Base-by-base conservation (phyloP, 1,140 invertebrate species). In the Maniola jurtina region DNA sequence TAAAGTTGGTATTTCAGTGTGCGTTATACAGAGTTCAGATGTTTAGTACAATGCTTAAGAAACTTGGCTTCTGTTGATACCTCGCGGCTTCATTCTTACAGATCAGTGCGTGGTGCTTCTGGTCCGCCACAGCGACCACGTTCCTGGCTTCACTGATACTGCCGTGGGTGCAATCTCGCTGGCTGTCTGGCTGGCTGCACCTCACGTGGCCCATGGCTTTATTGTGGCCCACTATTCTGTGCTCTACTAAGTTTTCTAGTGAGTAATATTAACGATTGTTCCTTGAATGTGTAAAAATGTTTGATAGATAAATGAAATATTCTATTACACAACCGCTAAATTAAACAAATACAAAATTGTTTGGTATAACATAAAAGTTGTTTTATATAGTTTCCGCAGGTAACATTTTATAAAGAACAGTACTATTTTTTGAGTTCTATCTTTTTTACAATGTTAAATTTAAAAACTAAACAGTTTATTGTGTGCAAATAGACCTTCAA, bases 211-310 rank as follows among this genome's bases (percentile, higher is more conserved):
- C 86, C 0, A 38, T 73, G 0, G 79, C 79, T 0, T 50, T 84
- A 57, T 56, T 85, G 40, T 86, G 83, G 83, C 84, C 84, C 0
- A 74, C 73, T 0, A 15, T 85, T 0, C 65, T 77, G 8, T 75
- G 75, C 56, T 62, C 81, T 48, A 82, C 83, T 10, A 76, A 72
- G n/a, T 76, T 74, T 45, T 68, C 74, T n/a, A 68, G 85, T 88
- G 47, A 72, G 66, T 45, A n/a, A 7, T 40, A 1, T 11, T 40
- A 40, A n/a, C n/a, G n/a, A 1, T 9, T 11, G 1, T 7, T 7
- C 38, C 38, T 9, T 11, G 10, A 11, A 2, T 40, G 38, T 40
- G 10, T 9, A 6, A 7, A 11, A 9, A 40, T 7, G 38, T 11
- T 7, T 40, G 10, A 40, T 40, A 40, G 38, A 40, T 40, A 40